phyloP scores from a whole-genome alignment of 2,888 invertebrate species.

The Trilocha varians region DNA sequence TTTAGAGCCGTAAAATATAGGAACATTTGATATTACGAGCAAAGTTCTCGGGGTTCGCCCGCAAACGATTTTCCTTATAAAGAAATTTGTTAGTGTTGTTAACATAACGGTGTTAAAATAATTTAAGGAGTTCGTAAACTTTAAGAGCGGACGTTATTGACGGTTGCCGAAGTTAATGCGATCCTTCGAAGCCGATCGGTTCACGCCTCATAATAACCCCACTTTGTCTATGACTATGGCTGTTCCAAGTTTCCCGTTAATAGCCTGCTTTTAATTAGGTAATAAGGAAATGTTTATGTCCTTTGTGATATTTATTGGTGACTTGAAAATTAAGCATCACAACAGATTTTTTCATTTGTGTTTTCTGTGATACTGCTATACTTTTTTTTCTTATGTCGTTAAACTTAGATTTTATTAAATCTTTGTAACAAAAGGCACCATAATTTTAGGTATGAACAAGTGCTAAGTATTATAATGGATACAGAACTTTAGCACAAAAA shows the following conservation, averaged over 20 bases:
- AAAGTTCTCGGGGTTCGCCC: slow-evolving; percentile 31
- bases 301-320: too few relatives aligned
- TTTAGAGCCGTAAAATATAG: slow-evolving; percentile 30
- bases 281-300: too few relatives aligned
- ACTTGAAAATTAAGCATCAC: too few relatives aligned
- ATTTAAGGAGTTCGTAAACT: slow-evolving; percentile 59
- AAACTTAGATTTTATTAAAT: too few relatives aligned
- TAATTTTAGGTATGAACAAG: too few relatives aligned
- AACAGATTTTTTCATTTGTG: too few relatives aligned
- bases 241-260: slow-evolving; percentile 24
- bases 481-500: slow-evolving; percentile 13
- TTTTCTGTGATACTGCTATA: too few relatives aligned
- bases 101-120: slow-evolving; percentile 56
- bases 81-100: slow-evolving; percentile 56
- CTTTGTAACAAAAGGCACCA: too few relatives aligned
- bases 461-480: too few relatives aligned
- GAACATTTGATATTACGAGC: slow-evolving; percentile 39
- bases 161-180: slow-evolving; percentile 50
- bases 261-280: slow-evolving; percentile 22
- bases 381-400: too few relatives aligned
- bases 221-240: slow-evolving; percentile 40
- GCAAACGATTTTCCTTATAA: slow-evolving; percentile 43
- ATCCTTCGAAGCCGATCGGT: slow-evolving; percentile 39
- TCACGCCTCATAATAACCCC: slow-evolving; percentile 41
- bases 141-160: slow-evolving; percentile 54